Percentiles rank a stretch among this genome's conserved stretches.
These are phyloP conservation scores for Thera obeliscata DNA, from an alignment of 2,888 invertebrate genomes.

Conservation along the genomic window DNA sequence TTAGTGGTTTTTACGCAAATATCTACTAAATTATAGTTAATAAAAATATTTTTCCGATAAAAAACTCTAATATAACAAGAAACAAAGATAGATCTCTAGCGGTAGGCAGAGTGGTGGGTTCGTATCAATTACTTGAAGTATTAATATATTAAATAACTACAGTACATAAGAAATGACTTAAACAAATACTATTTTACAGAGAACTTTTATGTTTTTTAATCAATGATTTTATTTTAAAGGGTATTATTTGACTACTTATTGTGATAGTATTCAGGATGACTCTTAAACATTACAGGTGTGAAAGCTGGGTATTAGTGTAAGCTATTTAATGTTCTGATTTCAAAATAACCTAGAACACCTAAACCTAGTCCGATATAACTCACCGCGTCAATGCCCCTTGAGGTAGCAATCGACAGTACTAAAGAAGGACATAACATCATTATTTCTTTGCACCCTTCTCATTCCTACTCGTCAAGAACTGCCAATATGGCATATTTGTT, in stretches of 20 bases:
- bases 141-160: slow-evolving; percentile 18
- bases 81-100: slow-evolving; percentile 62
- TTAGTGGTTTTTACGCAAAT: slow-evolving; percentile 15
- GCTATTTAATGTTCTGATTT: slow-evolving; percentile 6
- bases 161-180: slow-evolving; percentile 24
- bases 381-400: slow-evolving; percentile 4
- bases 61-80: slow-evolving; percentile 54
- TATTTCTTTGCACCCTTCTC: background rate
- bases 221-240: background rate
- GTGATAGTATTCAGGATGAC: too few relatives aligned
- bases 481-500: background rate
- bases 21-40: slow-evolving; percentile 20
- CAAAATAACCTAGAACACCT: slow-evolving; percentile 15
- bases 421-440: background rate
- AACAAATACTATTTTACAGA: slow-evolving; percentile 15
- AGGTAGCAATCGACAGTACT: background rate
- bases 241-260: background rate
- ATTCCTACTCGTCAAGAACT: background rate
- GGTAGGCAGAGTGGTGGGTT: slow-evolving; percentile 71
- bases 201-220: slow-evolving; percentile 2
- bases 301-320: slow-evolving; percentile 2
- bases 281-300: background rate
- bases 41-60: slow-evolving; percentile 45
- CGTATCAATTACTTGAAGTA: slow-evolving; percentile 38
- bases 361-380: slow-evolving; percentile 30